Conservation (phyloP, 2,888 invertebrate species). For the Proisotoma minuta region DNA sequence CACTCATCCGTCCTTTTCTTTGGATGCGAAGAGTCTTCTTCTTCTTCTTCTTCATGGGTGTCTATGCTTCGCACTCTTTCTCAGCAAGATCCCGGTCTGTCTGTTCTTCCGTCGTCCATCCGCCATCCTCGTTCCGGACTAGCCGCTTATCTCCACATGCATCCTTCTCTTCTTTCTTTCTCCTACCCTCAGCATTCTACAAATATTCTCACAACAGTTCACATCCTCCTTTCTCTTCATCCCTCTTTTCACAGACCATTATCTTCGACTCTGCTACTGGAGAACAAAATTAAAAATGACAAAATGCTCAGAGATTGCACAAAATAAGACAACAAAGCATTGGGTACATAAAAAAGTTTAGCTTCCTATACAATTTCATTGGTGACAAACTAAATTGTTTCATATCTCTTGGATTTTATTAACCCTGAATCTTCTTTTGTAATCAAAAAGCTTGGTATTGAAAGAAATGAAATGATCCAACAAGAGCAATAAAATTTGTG, state of each 20-base stretch:
- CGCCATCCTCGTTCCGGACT: constrained; percentile 34
- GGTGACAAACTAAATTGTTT: no score
- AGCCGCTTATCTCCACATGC: constrained; percentile 35
- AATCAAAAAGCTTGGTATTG: not conserved
- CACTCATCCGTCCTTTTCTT: constrained; percentile 37
- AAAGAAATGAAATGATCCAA: not conserved
- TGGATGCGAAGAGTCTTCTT: constrained; percentile 22
- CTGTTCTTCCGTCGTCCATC: constrained; percentile 30
- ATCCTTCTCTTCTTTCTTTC: constrained; percentile 26
- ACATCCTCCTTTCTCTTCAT: constrained; percentile 11
- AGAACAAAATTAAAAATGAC: constrained; percentile 5
- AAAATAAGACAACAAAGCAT: no score
- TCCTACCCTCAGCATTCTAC: not conserved
- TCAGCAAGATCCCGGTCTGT: constrained; percentile 9
- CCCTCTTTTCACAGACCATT: constrained; percentile 1
- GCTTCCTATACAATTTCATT: no score
- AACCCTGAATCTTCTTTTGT: not conserved
- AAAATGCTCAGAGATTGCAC: no score
- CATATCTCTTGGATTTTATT: no score
- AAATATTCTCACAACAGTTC: not conserved
- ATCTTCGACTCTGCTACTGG: not conserved
- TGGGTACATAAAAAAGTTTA: no score
- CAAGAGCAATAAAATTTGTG: not conserved
- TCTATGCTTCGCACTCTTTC: constrained; percentile 28
- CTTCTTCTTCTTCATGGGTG: constrained; percentile 19